phyloP scores from a whole-genome alignment of 53 echinoderm and acorn worm genomes.

The Crossaster papposus region DNA sequence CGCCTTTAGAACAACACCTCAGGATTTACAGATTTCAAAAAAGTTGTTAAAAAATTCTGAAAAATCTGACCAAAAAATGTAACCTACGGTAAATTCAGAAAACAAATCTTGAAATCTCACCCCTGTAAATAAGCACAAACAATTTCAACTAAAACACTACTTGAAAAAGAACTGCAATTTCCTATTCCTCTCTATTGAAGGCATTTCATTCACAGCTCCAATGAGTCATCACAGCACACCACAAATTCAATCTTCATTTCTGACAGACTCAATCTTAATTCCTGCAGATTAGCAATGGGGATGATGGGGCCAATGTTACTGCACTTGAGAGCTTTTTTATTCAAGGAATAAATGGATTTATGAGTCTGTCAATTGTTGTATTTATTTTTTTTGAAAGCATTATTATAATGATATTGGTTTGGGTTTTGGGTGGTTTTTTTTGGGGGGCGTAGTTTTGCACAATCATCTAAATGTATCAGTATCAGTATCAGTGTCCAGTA shows the following conservation, averaged over 20 bases:
- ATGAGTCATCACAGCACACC: neutral
- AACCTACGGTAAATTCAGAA: too few species aligned
- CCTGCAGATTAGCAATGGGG: neutral
- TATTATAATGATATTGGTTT: too few species aligned
- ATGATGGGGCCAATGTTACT: neutral
- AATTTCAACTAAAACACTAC: neutral
- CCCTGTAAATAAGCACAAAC: neutral
- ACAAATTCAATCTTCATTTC: neutral
- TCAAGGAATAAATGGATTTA: neutral
- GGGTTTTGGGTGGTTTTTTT: neutral
- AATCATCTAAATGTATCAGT: neutral
- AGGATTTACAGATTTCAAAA: too few species aligned
- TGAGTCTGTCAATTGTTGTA: neutral
- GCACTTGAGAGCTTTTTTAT: neutral
- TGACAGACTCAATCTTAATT: neutral
- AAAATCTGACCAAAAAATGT: too few species aligned
- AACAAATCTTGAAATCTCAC: neutral
- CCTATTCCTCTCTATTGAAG: neutral
- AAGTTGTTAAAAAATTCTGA: too few species aligned
- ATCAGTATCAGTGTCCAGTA: too few species aligned
- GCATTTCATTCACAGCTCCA: neutral
- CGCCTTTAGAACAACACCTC: too few species aligned
- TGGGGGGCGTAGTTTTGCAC: neutral
- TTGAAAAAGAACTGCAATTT: neutral
- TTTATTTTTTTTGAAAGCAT: neutral